These are phyloP conservation scores for Psilopsiagon aymara DNA, from an alignment of 2,113 vertebrate species.

Conservation along the genomic window DNA sequence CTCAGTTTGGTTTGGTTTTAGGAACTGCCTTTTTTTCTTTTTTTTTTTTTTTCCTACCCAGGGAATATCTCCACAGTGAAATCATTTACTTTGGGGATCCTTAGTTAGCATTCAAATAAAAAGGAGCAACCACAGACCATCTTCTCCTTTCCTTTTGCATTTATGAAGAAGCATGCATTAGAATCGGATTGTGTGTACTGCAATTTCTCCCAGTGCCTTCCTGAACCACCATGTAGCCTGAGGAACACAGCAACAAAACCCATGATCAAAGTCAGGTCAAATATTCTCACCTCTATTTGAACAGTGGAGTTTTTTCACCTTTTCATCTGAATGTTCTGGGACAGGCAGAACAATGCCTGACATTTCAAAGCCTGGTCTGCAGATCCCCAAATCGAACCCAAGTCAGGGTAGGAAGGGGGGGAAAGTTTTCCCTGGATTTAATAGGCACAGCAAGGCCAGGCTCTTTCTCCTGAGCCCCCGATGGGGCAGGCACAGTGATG, in stretches of 20 bases:
- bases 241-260: not conserved
- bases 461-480: not conserved
- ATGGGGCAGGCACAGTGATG: fast-evolving
- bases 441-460: not conserved
- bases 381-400: not conserved
- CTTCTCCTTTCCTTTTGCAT: not conserved
- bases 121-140: not conserved
- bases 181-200: not conserved
- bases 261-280: not conserved
- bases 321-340: not conserved
- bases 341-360: not conserved
- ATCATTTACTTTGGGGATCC: not conserved
- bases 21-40: not conserved
- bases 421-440: not conserved
- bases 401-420: not conserved
- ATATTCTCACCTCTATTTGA: not conserved
- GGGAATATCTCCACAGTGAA: not conserved
- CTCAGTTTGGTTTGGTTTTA: not conserved
- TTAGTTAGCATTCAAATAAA: not conserved
- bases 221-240: not conserved
- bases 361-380: not conserved
- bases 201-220: not conserved
- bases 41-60: not conserved
- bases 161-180: not conserved
- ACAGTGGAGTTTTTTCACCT: not conserved